Base-by-base conservation (phyloP, 2,113 vertebrate species). In the Xerus inauris region DNA sequence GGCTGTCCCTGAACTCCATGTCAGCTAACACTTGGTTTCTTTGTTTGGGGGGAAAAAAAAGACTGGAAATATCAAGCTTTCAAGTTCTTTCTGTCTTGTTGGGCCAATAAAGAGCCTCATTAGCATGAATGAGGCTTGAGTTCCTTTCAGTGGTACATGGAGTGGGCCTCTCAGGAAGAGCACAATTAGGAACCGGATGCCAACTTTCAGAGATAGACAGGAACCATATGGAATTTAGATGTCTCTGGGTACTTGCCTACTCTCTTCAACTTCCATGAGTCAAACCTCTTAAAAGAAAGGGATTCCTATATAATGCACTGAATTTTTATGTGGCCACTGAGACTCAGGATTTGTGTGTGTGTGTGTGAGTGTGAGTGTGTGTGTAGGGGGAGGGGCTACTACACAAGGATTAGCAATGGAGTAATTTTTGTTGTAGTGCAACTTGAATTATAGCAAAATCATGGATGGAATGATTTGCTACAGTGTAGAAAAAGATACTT, bases 61-160 rank as follows among this genome's bases (percentile, higher is more conserved):
- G 30, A 11, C 75, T 65, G 32, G 72, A 94, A 97, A 95, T 83
- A 91, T 62, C 64, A 95, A 59, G 87, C 94, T 92, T 92, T 92
- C 28, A 38, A 81, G 87, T 62, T 93, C 83, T 97, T 90, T 87
- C 94, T 76, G 11, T 81, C 85, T 94, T 96, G 75, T 91, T 97
- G 96, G 91, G 89, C 76, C 81, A 91, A 89, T 95, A 95, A 95
- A 97, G 79, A 45, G n/a, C 71, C 94, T 97, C 57, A 94, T 96
- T 97, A 97, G 88, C 92, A 95, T 98, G 96, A 97, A 82, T 80
- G 67, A 95, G 92, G 72, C 87, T 94, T 86, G 85, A 97, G 87
- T 87, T 92, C 40, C 65, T 96, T 95, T 97, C 73, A 82, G 42
- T 83, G 92, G 76, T 80, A 49, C 40, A 8, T 95, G 81, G 75